Evolutionary conservation across 2,888 invertebrate genomes (phyloP).

Genomic region (Lobophora halterata): DNA sequence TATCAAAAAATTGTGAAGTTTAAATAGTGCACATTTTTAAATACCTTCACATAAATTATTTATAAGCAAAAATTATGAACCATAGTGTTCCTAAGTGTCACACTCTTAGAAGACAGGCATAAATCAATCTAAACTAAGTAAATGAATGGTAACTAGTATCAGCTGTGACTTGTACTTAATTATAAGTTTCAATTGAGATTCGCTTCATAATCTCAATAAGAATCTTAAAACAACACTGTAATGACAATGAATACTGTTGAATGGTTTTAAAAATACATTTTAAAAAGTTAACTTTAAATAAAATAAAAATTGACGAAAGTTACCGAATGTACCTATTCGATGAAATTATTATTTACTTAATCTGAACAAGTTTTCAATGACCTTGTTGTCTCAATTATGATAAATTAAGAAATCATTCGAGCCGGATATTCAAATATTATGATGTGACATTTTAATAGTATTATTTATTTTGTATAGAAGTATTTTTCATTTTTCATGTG

Average conservation of each 20-base stretch:
- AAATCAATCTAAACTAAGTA: slow-evolving; percentile 3
- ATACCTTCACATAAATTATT: too few relatives aligned
- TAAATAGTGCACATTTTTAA: slow-evolving; percentile 6
- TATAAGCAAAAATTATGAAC: too few relatives aligned
- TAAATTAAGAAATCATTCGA: slow-evolving; percentile 4
- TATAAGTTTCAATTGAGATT: slow-evolving; percentile 29
- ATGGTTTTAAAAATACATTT: slow-evolving; percentile 12
- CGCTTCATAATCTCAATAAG: slow-evolving; percentile 24
- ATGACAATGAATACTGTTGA: too few relatives aligned
- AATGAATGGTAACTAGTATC: slow-evolving; percentile 9
- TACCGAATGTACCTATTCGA: too few relatives aligned
- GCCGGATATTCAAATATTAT: slow-evolving; percentile 19
- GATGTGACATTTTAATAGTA: slow-evolving; percentile 41
- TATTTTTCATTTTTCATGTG: slow-evolving; percentile 39
- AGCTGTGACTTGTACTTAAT: slow-evolving; percentile 25
- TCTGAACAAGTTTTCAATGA: too few relatives aligned
- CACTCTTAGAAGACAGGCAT: background rate
- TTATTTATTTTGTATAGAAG: slow-evolving; percentile 40
- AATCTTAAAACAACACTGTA: slow-evolving; percentile 20
- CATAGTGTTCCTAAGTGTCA: slow-evolving; percentile 5
- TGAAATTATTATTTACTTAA: too few relatives aligned
- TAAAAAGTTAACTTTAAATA: too few relatives aligned
- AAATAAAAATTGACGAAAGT: too few relatives aligned
- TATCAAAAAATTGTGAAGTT: slow-evolving; percentile 2
- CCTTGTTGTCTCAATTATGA: slow-evolving; percentile 2